Base-by-base conservation (phyloP, 2,113 vertebrate genomes). In the Larimichthys polyactis region DNA sequence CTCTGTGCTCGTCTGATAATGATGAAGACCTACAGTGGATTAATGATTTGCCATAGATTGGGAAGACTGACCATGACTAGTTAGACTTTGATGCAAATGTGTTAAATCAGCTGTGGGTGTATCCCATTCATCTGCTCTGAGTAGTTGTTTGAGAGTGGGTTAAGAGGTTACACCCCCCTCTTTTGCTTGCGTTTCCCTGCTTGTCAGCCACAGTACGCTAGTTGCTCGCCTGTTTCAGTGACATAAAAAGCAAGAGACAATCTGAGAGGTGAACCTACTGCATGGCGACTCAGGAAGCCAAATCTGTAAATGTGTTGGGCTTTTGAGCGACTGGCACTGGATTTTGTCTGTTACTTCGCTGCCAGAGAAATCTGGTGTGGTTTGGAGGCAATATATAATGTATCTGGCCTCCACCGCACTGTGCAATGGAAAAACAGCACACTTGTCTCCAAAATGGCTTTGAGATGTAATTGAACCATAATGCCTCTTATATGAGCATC, bases 401-500 rank as follows among this genome's bases (percentile, higher is more conserved):
- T 84, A 83, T 92, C 89, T 86, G 78, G 66, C 72, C 87, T 85
- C 69, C 82, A 75, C 75, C 15, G 12, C 78, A 66, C 48, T 71
- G 71, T 64, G 70, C 85, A 60, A 80, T 89, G 89, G 87, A 94
- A 91, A 93, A 86, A 84, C 40, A 84, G n/a, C 2, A 6, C 80
- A 84, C 90, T 90, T 88, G 78, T 67, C 51, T 89, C 87, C 78
- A 81, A 81, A 88, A 81, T 11, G 72, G 82, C 70, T 91, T 82
- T 79, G 71, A 88, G 79, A 91, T 87, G 77, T 89, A 88, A 88
- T 84, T 81, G 74, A 92, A 90, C 74, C 81, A 24, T 87, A 89
- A 86, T 86, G 76, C 85, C 75, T 90, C 86, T 78, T 74, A 91
- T 91, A 71, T 79, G 89, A 87, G 83, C 75, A 72, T 89, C 89